phyloP scores from a whole-genome alignment of 2,113 vertebrate genomes.

The Pelobates fuscus region DNA sequence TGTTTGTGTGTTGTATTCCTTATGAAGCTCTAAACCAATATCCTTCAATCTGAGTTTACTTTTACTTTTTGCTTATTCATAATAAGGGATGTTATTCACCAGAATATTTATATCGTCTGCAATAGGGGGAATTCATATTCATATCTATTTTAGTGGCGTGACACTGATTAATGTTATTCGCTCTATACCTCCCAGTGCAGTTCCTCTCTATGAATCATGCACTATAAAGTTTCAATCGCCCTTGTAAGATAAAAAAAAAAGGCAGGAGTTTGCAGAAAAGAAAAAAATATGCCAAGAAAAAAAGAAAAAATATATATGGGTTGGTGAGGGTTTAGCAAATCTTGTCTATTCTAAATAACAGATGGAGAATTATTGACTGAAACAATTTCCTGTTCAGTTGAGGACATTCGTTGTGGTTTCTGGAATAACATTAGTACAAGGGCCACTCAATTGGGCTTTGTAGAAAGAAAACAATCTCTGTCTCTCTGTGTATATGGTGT shows the following conservation, averaged over 20 bases:
- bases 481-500: slow-evolving; percentile 48
- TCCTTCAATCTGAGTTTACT: background rate
- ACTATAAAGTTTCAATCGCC: slow-evolving; percentile 71
- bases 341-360: slow-evolving; percentile 52
- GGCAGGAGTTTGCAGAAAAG: slow-evolving; percentile 17
- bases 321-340: slow-evolving; percentile 44
- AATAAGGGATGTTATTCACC: slow-evolving; percentile 58
- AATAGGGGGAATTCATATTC: slow-evolving; percentile 71
- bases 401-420: no score
- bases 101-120: slow-evolving; percentile 67
- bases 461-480: no score
- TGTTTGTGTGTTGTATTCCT: no score
- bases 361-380: slow-evolving; percentile 43
- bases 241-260: slow-evolving; percentile 60
- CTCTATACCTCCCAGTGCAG: slow-evolving; percentile 59
- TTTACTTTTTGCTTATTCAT: slow-evolving; percentile 5
- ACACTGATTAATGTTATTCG: slow-evolving; percentile 74
- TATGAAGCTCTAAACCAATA: background rate
- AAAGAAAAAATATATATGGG: slow-evolving; percentile 29
- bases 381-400: no score
- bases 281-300: background rate
- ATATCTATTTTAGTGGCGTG: slow-evolving; percentile 70
- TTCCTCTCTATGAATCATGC: slow-evolving; percentile 68
- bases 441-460: no score
- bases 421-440: no score